These are phyloP conservation scores for Drosophila athabasca DNA, from an alignment of 1,140 invertebrate genomes.

Conservation along the genomic window DNA sequence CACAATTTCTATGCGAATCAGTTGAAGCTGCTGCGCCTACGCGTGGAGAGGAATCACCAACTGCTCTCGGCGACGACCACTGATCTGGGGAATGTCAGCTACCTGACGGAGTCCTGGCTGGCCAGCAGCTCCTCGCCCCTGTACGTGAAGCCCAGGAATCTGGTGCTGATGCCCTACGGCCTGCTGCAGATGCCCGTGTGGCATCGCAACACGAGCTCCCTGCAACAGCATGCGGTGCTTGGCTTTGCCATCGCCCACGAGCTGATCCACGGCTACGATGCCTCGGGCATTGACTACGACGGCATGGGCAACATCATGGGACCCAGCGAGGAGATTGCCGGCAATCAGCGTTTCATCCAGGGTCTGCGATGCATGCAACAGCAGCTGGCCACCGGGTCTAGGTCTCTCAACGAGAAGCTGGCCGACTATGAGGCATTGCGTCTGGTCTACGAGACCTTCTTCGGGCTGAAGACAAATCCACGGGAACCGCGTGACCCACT, in stretches of 20 bases:
- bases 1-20: slow-evolving; percentile 77
- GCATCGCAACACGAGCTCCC: slow-evolving; percentile 59
- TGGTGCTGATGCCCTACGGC: slow-evolving; percentile 70
- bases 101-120: slow-evolving; percentile 55
- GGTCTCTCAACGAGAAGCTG: slow-evolving; percentile 72
- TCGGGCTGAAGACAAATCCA: slow-evolving; percentile 38
- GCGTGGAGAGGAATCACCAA: slow-evolving; percentile 59
- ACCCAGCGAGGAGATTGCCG: slow-evolving; percentile 70
- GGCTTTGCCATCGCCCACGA: slow-evolving; percentile 74
- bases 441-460: slow-evolving; percentile 67
- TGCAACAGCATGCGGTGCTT: slow-evolving; percentile 72
- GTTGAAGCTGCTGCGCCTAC: slow-evolving; percentile 56
- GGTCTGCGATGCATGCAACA: slow-evolving; percentile 73
- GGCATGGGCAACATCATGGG: slow-evolving; percentile 73
- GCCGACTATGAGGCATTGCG: slow-evolving; percentile 76
- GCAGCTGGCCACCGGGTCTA: slow-evolving; percentile 67
- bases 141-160: slow-evolving; percentile 68
- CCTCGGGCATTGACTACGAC: slow-evolving; percentile 73
- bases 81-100: slow-evolving; percentile 40
- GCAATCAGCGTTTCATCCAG: slow-evolving; percentile 61
- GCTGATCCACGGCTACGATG: slow-evolving; percentile 72
- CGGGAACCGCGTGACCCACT: slow-evolving; percentile 52
- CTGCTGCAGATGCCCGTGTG: slow-evolving; percentile 71
- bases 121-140: slow-evolving; percentile 71
- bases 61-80: slow-evolving; percentile 8